phyloP scores from a whole-genome alignment of 2,113 vertebrate species.

The Oryzias melastigma region DNA sequence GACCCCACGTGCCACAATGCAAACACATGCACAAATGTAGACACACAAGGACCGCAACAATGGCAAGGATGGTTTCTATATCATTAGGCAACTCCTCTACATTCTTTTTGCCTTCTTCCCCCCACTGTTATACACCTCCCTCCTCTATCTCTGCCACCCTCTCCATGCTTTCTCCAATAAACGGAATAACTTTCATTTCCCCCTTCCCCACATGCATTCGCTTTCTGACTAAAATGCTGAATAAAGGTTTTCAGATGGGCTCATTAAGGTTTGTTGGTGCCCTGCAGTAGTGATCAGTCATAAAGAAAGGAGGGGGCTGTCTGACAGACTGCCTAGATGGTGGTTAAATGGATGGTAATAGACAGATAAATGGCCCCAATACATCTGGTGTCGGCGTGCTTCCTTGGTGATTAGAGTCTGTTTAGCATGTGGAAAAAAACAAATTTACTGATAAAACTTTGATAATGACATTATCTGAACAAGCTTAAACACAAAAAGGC shows the following conservation, averaged over 20 bases:
- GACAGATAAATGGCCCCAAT: conserved; percentile 43
- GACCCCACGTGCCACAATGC: conserved; percentile 39
- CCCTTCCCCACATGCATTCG: conserved; percentile 40
- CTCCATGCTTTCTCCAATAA: conserved; percentile 25
- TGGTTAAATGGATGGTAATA: conserved; percentile 39
- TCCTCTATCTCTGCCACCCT: neutral
- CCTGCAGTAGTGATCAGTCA: conserved; percentile 51
- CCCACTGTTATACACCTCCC: neutral
- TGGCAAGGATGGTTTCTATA: conserved; percentile 31
- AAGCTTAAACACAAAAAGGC: neutral
- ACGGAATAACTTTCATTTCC: conserved; percentile 50
- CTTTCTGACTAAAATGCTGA: conserved; percentile 44
- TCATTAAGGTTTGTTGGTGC: conserved; percentile 59
- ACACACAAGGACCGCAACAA: conserved; percentile 31
- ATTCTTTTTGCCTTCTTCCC: conserved; percentile 4
- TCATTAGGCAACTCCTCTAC: conserved; percentile 24
- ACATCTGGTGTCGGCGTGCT: conserved; percentile 45
- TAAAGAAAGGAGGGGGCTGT: conserved; percentile 19
- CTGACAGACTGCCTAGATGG: conserved; percentile 25
- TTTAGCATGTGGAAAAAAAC: conserved; percentile 21
- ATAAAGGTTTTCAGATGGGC: conserved; percentile 58
- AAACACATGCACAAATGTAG: conserved; percentile 1
- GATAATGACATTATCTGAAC: conserved; percentile 8
- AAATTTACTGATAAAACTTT: conserved; percentile 4
- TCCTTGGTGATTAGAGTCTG: conserved; percentile 28